These are phyloP conservation scores for Noctua fimbriata DNA, from an alignment of 2,888 invertebrate genomes.

Conservation along the genomic window DNA sequence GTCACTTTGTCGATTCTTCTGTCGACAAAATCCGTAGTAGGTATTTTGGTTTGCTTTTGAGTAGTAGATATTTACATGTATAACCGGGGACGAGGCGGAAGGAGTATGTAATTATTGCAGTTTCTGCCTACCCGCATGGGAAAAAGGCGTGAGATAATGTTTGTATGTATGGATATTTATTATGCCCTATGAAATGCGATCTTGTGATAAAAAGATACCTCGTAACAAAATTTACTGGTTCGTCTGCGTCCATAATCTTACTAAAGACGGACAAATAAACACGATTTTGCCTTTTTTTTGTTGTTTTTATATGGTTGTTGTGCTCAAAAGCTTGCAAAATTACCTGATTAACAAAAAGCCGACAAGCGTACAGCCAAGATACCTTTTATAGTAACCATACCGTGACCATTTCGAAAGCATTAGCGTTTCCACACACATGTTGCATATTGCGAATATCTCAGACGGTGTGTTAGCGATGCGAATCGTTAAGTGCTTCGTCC, in stretches of 20 bases:
- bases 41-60: not conserved
- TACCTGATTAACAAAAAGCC: slow-evolving; percentile 31
- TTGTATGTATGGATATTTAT: not conserved
- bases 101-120: not conserved
- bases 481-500: slow-evolving; percentile 20
- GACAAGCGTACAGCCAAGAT: slow-evolving; percentile 3
- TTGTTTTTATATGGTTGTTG: not conserved
- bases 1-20: no score
- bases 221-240: not conserved
- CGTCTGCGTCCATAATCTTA: not conserved
- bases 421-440: slow-evolving; percentile 24
- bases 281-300: not conserved
- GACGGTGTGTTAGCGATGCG: slow-evolving; percentile 16
- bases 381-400: slow-evolving; percentile 18
- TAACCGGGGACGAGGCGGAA: not conserved
- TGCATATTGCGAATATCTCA: slow-evolving; percentile 24
- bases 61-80: no score
- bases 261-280: not conserved
- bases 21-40: no score
- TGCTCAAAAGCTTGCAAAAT: slow-evolving; percentile 37
- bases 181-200: not conserved
- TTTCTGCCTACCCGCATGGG: not conserved
- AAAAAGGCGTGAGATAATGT: not conserved
- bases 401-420: slow-evolving; percentile 44
- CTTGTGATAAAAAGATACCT: not conserved